Percentiles rank a stretch among this genome's conserved stretches.
These are phyloP conservation scores for Hemibagrus wyckioides DNA, from an alignment of 2,113 vertebrate species.

Conservation along the genomic window DNA sequence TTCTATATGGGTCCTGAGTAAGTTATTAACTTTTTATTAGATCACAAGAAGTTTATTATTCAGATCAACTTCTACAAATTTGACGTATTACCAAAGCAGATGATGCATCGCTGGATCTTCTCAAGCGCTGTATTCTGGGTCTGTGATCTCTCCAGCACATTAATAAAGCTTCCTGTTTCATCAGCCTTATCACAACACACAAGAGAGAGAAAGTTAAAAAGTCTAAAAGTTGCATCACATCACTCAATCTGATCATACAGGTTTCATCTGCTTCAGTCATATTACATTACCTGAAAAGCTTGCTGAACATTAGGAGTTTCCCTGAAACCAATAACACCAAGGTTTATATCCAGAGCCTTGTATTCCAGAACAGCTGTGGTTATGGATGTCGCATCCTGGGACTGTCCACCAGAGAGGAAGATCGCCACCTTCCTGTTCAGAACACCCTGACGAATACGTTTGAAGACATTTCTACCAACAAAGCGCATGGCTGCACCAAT, in stretches of 20 bases:
- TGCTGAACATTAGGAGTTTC: slow-evolving; percentile 64
- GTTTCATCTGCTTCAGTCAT: not conserved
- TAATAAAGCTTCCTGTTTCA: slow-evolving; percentile 69
- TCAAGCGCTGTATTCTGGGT: slow-evolving; percentile 63
- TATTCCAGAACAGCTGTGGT: slow-evolving; percentile 79
- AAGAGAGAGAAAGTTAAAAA: not conserved
- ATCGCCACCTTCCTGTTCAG: slow-evolving; percentile 82
- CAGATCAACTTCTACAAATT: not conserved
- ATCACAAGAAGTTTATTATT: not conserved
- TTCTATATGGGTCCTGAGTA: not conserved
- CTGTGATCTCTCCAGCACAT: slow-evolving; percentile 64
- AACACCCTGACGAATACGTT: slow-evolving; percentile 72
- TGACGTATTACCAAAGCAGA: slow-evolving; percentile 80
- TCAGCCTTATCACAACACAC: slow-evolving; percentile 69
- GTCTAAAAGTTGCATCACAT: not conserved
- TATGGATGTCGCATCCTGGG: slow-evolving; percentile 63
- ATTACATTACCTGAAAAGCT: slow-evolving; percentile 73
- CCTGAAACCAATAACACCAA: slow-evolving; percentile 75
- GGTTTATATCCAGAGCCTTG: slow-evolving; percentile 70
- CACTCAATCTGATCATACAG: not conserved
- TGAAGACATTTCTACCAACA: slow-evolving; percentile 83
- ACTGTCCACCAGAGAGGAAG: slow-evolving; percentile 74
- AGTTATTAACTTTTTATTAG: not conserved
- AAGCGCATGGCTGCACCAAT: slow-evolving; percentile 83
- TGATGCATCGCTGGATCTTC: slow-evolving; percentile 69